Evolutionary conservation across 2,888 invertebrate species (phyloP), one percentile per base, ranked within the genome.

Genomic region (Noctua pronuba): DNA sequence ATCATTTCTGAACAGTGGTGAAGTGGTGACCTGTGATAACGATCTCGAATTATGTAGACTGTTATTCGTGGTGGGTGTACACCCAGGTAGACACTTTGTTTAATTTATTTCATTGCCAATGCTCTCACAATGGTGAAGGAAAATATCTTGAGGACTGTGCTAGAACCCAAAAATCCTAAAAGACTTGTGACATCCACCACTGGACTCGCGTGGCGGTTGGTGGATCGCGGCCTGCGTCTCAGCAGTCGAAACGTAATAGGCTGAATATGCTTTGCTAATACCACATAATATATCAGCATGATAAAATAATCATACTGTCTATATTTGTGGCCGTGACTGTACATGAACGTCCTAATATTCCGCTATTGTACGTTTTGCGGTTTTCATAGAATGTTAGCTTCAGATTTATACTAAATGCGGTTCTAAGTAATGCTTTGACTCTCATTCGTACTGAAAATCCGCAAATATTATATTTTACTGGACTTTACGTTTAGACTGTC

Each of bases 331-430:
- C n/a, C 16, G n/a, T 65, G 38, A 16, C 44, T 46, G 24, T 60
- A 46, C 58, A 46, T 28, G 16, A 44, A 65, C 52, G 28, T 76
- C 28, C 16, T 60, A 60, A 81, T 76, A 81, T 58, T 70, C 69
- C 35, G 58, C 69, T 70, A 38, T 76, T 81, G 35, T 60, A 68
- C 71, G 55, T 58, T 76, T 49, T 84, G 85, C n/a, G 79, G 84
- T 79, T 84, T 68, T 67, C 38, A 71, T 41, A 49, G 62, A 82
- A 73, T 65, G 68, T 73, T 52, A 82, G 73, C 70, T 70, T 46
- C 68, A 75, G 66, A 75, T 79, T 84, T 79, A 73, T 67, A 46
- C 66, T 52, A 64, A 75, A 75, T 85, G 85, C 60, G 75, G 82
- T 75, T 73, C 41, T 41, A 16, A 73, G 70, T 67, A 73, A 64